Evolutionary conservation across 2,113 vertebrate species (phyloP), one percentile per base, ranked within the genome.

Genomic region (Panurus biarmicus): DNA sequence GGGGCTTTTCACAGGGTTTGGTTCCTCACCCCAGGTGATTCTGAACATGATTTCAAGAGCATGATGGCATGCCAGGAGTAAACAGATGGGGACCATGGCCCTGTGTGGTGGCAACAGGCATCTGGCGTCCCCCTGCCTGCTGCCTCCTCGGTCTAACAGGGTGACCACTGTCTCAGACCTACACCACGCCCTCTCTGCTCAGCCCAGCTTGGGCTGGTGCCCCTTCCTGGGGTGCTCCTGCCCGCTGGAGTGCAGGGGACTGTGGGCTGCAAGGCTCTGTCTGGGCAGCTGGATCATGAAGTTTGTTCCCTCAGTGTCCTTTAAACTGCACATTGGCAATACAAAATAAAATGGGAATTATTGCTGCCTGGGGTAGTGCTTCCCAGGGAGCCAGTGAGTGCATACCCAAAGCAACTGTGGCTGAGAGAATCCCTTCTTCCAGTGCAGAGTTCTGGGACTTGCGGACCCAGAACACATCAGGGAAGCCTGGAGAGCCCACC

Each of bases 1-100:
- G 80, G 45, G 54, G 38, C 40, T 4, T 7, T 66, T 76, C 42
- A 62, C 50, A 50, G 61, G 11, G 22, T 66, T 77, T 7, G 3
- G 6, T 33, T 89, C 28, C 42, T 91, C 14, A 10, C 24, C 47
- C 42, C 94, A 98, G 97, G 84, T 97, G 40, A 97, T 98, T 80
- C 74, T 98, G 94, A 95, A 92, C 61, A 97, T 97, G 60, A 94
- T 98, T 91, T 95, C 94, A 67, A 95, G 86, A 94, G 45, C 85
- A 11, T 93, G 92, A 96, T 10, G 48, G 36, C 51, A 25, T 1
- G 7, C 31, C 1, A 3, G 74, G 53, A 73, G 26, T 54, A 44
- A 82, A 48, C 31, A 12, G 47, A 74, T 21, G 33, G 31, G 44
- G 45, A 36, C 48, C 13, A 6, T 31, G 48, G 60, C 35, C 20